Conservation (phyloP, 2,113 vertebrate genomes). For the Macquaria australasica region DNA sequence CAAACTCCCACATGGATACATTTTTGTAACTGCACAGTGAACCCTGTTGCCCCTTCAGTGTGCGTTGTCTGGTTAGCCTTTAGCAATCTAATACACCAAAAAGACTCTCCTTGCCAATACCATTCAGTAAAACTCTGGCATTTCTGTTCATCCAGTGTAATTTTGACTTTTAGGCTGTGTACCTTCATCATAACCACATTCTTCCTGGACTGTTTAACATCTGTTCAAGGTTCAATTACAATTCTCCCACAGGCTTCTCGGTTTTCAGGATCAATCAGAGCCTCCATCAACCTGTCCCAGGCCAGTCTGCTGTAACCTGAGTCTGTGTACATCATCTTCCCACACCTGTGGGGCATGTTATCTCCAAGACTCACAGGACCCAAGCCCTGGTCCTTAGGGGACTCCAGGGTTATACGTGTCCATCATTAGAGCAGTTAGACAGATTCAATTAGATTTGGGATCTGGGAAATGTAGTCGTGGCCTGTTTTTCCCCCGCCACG, state of each 20-base stretch:
- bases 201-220: slow-evolving; percentile 64
- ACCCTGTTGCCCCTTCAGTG: not conserved
- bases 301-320: slow-evolving; percentile 71
- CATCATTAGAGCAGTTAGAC: slow-evolving; percentile 69
- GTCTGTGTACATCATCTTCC: slow-evolving; percentile 62
- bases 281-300: slow-evolving; percentile 66
- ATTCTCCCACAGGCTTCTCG: slow-evolving; percentile 73
- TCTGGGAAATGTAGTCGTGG: slow-evolving; percentile 38
- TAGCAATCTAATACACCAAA: not conserved
- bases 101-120: not conserved
- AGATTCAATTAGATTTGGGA: slow-evolving; percentile 67
- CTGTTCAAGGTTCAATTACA: slow-evolving; percentile 74
- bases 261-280: slow-evolving; percentile 77
- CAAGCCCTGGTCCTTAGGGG: slow-evolving; percentile 30
- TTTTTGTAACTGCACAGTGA: slow-evolving; percentile 3
- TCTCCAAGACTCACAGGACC: slow-evolving; percentile 59
- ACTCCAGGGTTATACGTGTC: slow-evolving; percentile 50
- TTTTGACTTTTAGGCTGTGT: slow-evolving; percentile 24
- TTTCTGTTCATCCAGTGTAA: slow-evolving; percentile 17
- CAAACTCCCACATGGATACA: not conserved
- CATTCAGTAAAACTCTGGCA: slow-evolving; percentile 3
- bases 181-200: slow-evolving; percentile 45
- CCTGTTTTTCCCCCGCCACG: not conserved
- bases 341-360: slow-evolving; percentile 69
- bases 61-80: not conserved